These are phyloP conservation scores for Sternarchorhynchus goeldii DNA, from an alignment of 2,797 vertebrate species.

Conservation along the genomic window DNA sequence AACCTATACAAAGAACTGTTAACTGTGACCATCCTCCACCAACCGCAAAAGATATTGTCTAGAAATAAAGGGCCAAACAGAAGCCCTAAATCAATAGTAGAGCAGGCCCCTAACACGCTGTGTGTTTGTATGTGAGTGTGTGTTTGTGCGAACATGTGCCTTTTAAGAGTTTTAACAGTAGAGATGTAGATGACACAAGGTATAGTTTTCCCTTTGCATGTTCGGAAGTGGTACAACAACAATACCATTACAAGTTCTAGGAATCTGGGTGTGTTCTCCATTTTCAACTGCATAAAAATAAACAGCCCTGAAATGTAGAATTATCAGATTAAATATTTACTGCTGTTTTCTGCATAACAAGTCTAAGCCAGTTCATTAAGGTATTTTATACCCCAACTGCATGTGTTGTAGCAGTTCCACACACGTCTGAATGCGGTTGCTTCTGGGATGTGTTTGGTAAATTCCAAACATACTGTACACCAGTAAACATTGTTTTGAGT, in stretches of 20 bases:
- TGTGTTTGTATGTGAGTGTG: conserved; percentile 37
- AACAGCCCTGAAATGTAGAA: background rate
- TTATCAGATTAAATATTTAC: conserved; percentile 13
- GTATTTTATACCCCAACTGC: background rate
- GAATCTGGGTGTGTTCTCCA: background rate
- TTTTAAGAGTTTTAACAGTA: conserved; percentile 10
- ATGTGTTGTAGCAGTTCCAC: conserved; percentile 10
- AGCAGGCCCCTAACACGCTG: background rate
- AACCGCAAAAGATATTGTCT: no score
- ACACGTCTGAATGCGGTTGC: background rate
- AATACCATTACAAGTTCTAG: background rate
- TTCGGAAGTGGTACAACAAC: conserved; percentile 29
- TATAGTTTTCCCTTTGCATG: background rate
- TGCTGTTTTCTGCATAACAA: conserved; percentile 3
- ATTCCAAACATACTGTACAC: conserved; percentile 25
- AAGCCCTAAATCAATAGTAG: no score
- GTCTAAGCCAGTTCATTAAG: conserved; percentile 3
- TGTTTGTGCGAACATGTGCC: background rate
- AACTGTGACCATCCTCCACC: no score
- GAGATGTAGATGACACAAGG: conserved; percentile 3
- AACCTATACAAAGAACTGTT: no score
- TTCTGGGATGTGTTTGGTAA: conserved; percentile 16
- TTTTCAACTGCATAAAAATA: background rate
- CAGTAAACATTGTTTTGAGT: conserved; percentile 2
- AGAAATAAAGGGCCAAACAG: no score